Conservation (phyloP, 2,888 invertebrate genomes). For the Ophraella communa region DNA sequence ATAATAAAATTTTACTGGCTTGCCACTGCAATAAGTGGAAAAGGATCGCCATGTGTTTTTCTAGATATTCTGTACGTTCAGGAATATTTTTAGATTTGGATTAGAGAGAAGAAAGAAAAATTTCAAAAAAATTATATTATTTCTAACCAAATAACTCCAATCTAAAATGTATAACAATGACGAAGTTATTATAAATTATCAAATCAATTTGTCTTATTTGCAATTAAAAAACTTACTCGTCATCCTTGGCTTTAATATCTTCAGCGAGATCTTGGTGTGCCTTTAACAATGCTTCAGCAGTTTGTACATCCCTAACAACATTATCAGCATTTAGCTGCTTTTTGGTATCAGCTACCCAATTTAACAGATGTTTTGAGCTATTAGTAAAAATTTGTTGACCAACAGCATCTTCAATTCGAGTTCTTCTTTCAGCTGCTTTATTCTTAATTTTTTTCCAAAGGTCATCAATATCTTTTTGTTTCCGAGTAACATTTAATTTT, state of each 20-base stretch:
- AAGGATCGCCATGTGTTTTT: too few relatives aligned
- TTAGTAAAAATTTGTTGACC: conserved; percentile 93
- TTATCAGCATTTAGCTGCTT: conserved; percentile 81
- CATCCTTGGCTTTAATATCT: conserved; percentile 88
- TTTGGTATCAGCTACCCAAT: conserved; percentile 82
- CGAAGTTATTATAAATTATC: not conserved
- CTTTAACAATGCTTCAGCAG: conserved; percentile 88
- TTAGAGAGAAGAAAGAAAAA: too few relatives aligned
- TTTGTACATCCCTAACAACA: conserved; percentile 84
- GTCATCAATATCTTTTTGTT: conserved; percentile 84
- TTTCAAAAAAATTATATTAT: too few relatives aligned
- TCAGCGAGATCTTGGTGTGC: conserved; percentile 90
- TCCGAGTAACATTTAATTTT: conserved; percentile 79
- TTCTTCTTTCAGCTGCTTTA: conserved; percentile 83
- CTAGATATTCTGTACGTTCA: too few relatives aligned
- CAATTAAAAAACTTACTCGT: conserved; percentile 70
- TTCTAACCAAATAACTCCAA: too few relatives aligned
- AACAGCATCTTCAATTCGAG: conserved; percentile 89
- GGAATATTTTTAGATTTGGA: too few relatives aligned
- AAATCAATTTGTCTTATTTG: not conserved
- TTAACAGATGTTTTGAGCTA: conserved; percentile 80
- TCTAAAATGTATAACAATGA: not conserved
- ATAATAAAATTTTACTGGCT: too few relatives aligned
- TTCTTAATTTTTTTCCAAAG: conserved; percentile 89
- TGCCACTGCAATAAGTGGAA: too few relatives aligned